Base-by-base conservation (phyloP, 2,113 vertebrate species). In the Rhineura floridana region DNA sequence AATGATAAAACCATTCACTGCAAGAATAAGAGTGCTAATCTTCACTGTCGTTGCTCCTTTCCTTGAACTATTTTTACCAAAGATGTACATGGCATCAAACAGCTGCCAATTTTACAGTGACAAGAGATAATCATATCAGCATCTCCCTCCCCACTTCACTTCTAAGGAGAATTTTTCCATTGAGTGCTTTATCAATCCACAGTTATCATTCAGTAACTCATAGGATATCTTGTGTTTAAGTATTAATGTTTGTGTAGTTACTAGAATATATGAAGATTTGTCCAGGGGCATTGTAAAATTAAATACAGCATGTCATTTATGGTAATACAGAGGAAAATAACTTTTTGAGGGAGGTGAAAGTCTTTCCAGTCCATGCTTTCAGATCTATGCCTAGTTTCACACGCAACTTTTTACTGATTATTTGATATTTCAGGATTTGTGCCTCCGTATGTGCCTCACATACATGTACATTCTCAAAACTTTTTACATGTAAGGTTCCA, bases 191-290 rank as follows among this genome's bases (percentile, higher is more conserved):
- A 94, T 96, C 95, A 95, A 94, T 95, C 91, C 93, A 93, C 88
- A 94, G 85, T 95, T 94, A 90, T 92, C 94, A 95, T 96, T 93
- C 94, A 91, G 70, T 93, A 95, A 95, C 93, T 92, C 91, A 92
- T 86, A 87, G 89, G 89, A 93, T 91, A 91, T 92, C 92, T 89
- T 93, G 93, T 96, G 95, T 96, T 95, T 95, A 96, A 96, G 96
- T 96, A 96, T 95, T 96, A 96, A 95, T 96, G 95, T 96, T 96
- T 96, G 93, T 95, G 90, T 94, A 95, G 95, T 95, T 96, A 95
- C 96, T 96, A 91, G 96, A 96, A 95, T 95, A 95, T 93, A 95
- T 96, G 95, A 94, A 94, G 88, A 95, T 94, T 95, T 96, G 92
- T 94, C 93, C 92, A 94, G 91, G 89, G 90, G 88, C 91, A 95